Base-by-base conservation (phyloP, 2,888 invertebrate species). In the Coleophora deauratella region DNA sequence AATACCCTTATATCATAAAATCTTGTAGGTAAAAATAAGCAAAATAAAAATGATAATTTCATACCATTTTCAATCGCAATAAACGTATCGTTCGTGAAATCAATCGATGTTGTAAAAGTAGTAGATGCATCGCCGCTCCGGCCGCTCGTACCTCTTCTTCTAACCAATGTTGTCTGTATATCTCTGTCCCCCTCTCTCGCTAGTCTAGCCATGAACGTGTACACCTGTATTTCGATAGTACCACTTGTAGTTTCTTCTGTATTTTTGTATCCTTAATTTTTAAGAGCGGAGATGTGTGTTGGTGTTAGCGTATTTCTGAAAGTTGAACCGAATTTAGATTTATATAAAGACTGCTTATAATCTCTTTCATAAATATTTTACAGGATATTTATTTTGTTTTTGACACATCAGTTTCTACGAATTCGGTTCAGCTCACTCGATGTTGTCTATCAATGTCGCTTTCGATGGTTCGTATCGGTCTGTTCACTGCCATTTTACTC, bases 361-460 rank as follows among this genome's bases (percentile, higher is more conserved):
- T 6, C 8, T 21, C 10, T 33, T 10, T 32, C 28, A 10, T 27
- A 30, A 27, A 1, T 30, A 9, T 1, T n/a, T n/a, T n/a, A n/a
- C n/a, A n/a, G n/a, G n/a, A n/a, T n/a, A n/a, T n/a, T n/a, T n/a
- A n/a, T n/a, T 6, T 41, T 40, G 30, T 41, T 33, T 46, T 46
- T 42, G 40, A 31, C 47, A 45, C 49, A 14, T 13, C 36, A 47
- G 4, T 11, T 4, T 31, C 11, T 4, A 31, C 52, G 58, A 59
- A 55, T 64, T 82, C 75, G 72, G 76, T 78, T 76, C 66, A 55
- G 67, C 68, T 78, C 72, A 58, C 54, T 85, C 66, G 79, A 78
- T 85, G 84, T 85, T 84, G 85, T 85, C 69, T 62, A 62, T 85
- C 80, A 80, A 75, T 85, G 85, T 85, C 72, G 85, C 85, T 85